These are phyloP conservation scores for Campaea margaritaria DNA, from an alignment of 2,888 invertebrate species.

Conservation along the genomic window DNA sequence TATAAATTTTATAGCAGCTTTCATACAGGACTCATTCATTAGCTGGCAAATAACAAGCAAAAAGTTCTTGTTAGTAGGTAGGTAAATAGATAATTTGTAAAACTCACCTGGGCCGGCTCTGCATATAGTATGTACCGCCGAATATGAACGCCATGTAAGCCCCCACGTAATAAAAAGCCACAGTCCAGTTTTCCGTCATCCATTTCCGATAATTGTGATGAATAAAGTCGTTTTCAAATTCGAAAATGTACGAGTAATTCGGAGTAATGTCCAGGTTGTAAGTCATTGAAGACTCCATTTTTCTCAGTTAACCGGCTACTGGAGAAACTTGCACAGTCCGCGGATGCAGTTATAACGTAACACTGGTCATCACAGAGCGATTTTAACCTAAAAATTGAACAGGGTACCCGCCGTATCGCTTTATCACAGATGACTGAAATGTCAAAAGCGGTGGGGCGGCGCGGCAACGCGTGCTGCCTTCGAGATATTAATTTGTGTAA, in stretches of 20 bases:
- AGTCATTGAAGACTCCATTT: slow-evolving; percentile 77
- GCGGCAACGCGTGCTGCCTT: slow-evolving; percentile 65
- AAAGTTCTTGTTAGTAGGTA: too few relatives aligned
- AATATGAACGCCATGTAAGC: slow-evolving; percentile 97
- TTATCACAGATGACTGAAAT: slow-evolving; percentile 79
- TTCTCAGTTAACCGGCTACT: slow-evolving; percentile 54
- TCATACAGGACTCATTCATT: background rate
- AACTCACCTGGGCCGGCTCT: slow-evolving; percentile 91
- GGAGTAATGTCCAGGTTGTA: slow-evolving; percentile 87
- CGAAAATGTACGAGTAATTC: slow-evolving; percentile 97
- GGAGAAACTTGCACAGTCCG: slow-evolving; percentile 54
- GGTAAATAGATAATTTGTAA: background rate
- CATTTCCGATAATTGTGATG: slow-evolving; percentile 95
- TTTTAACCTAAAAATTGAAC: slow-evolving; percentile 75
- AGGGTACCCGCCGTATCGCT: slow-evolving; percentile 69
- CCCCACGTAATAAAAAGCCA: slow-evolving; percentile 94
- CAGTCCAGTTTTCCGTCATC: slow-evolving; percentile 99
- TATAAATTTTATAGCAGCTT: too few relatives aligned
- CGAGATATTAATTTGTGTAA: slow-evolving; percentile 64
- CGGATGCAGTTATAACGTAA: slow-evolving; percentile 51
- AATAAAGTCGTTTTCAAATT: slow-evolving; percentile 97
- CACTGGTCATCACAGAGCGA: slow-evolving; percentile 78
- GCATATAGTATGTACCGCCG: slow-evolving; percentile 97
- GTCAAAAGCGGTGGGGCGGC: slow-evolving; percentile 65
- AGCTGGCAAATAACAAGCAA: background rate